Percentiles rank a stretch among this genome's conserved stretches.
phyloP scores from a whole-genome alignment of 2,113 vertebrate genomes.

The Fregetta grallaria region DNA sequence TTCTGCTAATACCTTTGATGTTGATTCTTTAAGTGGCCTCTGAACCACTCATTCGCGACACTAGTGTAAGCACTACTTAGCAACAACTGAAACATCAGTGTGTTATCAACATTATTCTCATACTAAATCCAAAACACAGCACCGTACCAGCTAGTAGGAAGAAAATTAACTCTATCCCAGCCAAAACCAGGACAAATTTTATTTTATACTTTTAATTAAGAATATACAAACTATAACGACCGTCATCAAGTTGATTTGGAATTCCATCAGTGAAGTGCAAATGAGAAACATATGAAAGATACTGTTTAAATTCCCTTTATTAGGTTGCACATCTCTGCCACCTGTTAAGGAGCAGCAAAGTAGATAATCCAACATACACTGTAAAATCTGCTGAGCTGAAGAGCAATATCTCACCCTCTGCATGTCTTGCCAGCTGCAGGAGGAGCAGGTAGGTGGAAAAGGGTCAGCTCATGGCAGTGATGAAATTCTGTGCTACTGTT shows the following conservation, averaged over 20 bases:
- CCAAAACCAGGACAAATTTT: neutral
- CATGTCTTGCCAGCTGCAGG: neutral
- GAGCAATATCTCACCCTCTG: neutral
- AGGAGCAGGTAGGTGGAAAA: neutral
- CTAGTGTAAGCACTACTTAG: no score
- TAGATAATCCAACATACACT: neutral
- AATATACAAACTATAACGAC: neutral
- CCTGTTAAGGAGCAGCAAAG: neutral
- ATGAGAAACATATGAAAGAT: slow-evolving; percentile 37
- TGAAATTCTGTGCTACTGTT: neutral
- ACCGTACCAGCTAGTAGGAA: no score
- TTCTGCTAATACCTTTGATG: no score
- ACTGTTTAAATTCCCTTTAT: neutral
- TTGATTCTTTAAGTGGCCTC: no score
- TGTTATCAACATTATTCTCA: no score
- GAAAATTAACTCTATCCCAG: no score
- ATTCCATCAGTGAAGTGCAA: neutral
- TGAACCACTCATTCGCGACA: no score
- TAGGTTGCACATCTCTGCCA: neutral
- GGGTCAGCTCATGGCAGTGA: neutral
- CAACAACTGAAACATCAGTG: no score
- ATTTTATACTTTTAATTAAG: neutral
- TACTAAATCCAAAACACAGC: no score
- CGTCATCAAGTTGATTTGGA: slow-evolving; percentile 13
- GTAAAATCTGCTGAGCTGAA: slow-evolving; percentile 32